These are phyloP conservation scores for Apocheima hispidaria DNA, from an alignment of 2,888 invertebrate genomes.

Conservation along the genomic window DNA sequence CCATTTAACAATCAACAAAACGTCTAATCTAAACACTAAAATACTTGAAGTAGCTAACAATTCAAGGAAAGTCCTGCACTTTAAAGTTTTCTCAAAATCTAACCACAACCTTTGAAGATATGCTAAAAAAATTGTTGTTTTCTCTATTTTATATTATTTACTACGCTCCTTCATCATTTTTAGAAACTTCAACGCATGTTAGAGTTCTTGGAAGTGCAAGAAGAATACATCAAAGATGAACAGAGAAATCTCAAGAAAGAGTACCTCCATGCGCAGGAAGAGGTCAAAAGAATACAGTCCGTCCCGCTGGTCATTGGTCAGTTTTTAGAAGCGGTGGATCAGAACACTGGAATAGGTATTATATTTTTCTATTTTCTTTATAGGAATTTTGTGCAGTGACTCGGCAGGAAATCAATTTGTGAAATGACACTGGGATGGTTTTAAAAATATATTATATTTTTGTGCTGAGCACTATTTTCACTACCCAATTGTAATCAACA, in stretches of 20 bases:
- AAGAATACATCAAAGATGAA: constrained; percentile 99
- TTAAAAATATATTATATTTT: too few species aligned
- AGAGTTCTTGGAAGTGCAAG: constrained; percentile 99
- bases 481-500: too few species aligned
- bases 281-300: constrained; percentile 99
- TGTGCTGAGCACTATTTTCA: too few species aligned
- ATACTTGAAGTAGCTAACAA: neutral
- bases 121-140: too few species aligned
- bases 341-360: constrained; percentile 96
- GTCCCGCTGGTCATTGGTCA: constrained; percentile 99
- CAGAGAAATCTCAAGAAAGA: constrained; percentile 99
- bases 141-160: neutral
- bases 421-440: too few species aligned
- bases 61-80: too few species aligned
- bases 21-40: neutral
- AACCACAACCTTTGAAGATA: too few species aligned
- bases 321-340: constrained; percentile 99
- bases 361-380: neutral
- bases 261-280: constrained; percentile 98
- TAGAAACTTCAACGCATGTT: constrained; percentile 98
- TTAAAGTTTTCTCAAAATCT: too few species aligned
- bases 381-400: too few species aligned
- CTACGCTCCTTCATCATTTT: neutral
- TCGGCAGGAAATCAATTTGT: too few species aligned
- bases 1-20: neutral